Evolutionary conservation across 2,113 vertebrate genomes (phyloP), one percentile per base, ranked within the genome.

Genomic region (Forbesichthys agassizii): DNA sequence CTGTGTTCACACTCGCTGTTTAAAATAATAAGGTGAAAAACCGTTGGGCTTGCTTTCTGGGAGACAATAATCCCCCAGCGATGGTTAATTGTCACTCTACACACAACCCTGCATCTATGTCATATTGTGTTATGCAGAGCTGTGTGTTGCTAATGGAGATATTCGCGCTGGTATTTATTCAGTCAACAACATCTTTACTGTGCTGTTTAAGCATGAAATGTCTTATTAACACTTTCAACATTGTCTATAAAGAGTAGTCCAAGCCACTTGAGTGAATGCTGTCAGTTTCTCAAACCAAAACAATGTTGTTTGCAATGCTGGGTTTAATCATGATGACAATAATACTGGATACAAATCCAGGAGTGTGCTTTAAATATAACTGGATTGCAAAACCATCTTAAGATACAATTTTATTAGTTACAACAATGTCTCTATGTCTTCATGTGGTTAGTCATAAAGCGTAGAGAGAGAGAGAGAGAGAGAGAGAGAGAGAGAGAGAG

Each of bases 1-100:
- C 62, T 64, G 74, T 71, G 66, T 68, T 82, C 54, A 48, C 36
- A 75, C 52, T 79, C 79, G 58, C 70, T 68, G 63, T 57, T 33
- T 72, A 62, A 76, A 72, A 42, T 71, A 68, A 61, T 61, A 9
- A 52, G 18, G 33, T 66, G 46, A 68, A 69, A 65, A 65, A 60
- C 18, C 56, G 57, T 58, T 58, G 18, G 10, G 18, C 73, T 75
- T 77, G 59, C 80, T 61, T 64, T 66, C 12, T 36, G 20, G 56
- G 56, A 58, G 52, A 58, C 56, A 58, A n/a, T 54, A 54, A 54
- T 54, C 13, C 52, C 27, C 14, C 52, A 14, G 13, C n/a, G 52
- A 54, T 14, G n/a, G 13, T 54, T 6, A 54, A 14, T 16, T 54
- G 52, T 54, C 13, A 14, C n/a, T 54, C 11, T 14, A 16, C 52